A percentile compares a stretch with the other conserved stretches of the same genome.
Conservation (phyloP, 1,140 invertebrate genomes). For the Microvelia longipes region DNA sequence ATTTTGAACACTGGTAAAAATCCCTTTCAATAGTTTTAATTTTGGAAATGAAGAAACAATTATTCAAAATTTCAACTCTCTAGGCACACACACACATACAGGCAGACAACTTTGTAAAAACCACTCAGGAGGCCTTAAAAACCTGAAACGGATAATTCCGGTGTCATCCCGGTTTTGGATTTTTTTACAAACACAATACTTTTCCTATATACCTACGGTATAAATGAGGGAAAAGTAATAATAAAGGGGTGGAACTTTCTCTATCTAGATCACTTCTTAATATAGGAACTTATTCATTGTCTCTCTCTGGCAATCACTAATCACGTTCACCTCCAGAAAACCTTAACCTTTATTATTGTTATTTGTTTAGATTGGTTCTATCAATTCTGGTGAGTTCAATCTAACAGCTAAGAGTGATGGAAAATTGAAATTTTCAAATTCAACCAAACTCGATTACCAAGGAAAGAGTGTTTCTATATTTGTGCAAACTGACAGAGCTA, state of each 20-base stretch:
- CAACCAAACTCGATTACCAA: conserved; percentile 54
- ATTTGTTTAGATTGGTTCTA: conserved; percentile 50
- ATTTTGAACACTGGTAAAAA: too few relatives aligned
- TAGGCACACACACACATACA: too few relatives aligned
- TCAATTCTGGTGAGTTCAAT: conserved; percentile 58
- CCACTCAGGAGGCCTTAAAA: too few relatives aligned
- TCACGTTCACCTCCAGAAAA: too few relatives aligned
- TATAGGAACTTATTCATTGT: background rate
- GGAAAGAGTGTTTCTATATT: conserved; percentile 78
- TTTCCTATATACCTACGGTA: background rate
- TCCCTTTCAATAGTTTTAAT: too few relatives aligned
- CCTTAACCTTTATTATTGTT: too few relatives aligned
- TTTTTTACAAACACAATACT: background rate
- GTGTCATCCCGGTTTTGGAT: too few relatives aligned
- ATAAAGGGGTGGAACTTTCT: background rate
- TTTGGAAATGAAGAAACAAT: too few relatives aligned
- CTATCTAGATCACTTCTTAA: background rate
- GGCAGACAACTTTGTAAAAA: too few relatives aligned
- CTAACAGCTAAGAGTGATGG: conserved; percentile 51
- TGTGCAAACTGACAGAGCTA: conserved; percentile 84
- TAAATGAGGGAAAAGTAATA: background rate
- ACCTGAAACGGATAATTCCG: too few relatives aligned
- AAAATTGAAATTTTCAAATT: conserved; percentile 58
- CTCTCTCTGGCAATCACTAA: too few relatives aligned
- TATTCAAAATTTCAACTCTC: too few relatives aligned